These are phyloP conservation scores for Prolemur simus DNA, from an alignment of 2,113 vertebrate genomes.

Conservation along the genomic window DNA sequence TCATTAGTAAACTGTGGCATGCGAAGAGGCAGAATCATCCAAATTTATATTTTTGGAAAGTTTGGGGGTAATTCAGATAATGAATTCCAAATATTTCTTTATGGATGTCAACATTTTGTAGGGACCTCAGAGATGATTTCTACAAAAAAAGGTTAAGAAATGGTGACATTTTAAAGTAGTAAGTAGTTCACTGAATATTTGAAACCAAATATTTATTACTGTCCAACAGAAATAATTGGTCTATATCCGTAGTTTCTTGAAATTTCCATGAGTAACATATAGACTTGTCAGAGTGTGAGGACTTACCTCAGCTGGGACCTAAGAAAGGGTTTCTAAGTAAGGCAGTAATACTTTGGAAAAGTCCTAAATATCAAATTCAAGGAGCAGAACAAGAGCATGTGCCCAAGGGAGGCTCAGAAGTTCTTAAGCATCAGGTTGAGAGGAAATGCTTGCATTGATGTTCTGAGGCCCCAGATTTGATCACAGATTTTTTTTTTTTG, in stretches of 20 bases:
- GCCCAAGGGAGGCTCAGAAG: neutral
- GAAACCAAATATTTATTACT: neutral
- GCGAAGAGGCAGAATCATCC: neutral
- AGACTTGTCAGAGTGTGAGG: neutral
- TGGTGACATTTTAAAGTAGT: neutral
- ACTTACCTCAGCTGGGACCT: neutral
- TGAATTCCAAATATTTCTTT: neutral
- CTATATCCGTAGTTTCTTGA: neutral
- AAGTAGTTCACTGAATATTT: neutral
- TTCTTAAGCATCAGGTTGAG: neutral
- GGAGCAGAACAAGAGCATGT: neutral
- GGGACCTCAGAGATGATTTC: neutral
- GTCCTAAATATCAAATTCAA: neutral
- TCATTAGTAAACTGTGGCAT: neutral
- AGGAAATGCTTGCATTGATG: neutral
- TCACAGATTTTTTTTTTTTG: neutral
- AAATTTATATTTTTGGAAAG: neutral
- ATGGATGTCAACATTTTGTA: neutral
- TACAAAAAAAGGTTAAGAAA: neutral
- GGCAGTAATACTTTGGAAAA: neutral
- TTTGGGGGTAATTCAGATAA: neutral
- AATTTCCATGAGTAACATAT: neutral
- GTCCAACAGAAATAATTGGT: neutral
- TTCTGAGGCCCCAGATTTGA: neutral
- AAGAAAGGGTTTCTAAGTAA: neutral